Percentiles rank a stretch among this genome's conserved stretches.
phyloP scores from a whole-genome alignment of 30 jellyfish, hydroid and myxozoan genomes.

The Chrysaora quinquecirrha region DNA sequence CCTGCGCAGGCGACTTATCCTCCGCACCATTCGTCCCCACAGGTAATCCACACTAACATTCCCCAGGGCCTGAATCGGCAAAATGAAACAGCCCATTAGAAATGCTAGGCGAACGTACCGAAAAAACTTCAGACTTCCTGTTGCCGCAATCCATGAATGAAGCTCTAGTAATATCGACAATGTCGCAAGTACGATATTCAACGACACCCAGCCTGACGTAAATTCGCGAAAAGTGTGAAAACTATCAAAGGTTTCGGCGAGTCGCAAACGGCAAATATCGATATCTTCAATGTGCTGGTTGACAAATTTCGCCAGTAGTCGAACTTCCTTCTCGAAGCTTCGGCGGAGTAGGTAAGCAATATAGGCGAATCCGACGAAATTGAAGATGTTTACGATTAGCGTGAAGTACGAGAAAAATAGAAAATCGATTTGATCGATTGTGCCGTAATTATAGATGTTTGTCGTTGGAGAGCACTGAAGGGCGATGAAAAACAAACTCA shows the following conservation, averaged over 20 bases:
- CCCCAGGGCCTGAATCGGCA: slow-evolving; percentile 95
- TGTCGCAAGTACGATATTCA: slow-evolving; percentile 86
- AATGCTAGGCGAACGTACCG: slow-evolving; percentile 90
- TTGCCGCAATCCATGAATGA: slow-evolving; percentile 92
- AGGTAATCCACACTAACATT: slow-evolving; percentile 93
- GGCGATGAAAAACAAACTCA: slow-evolving; percentile 85
- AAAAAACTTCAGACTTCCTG: slow-evolving; percentile 63
- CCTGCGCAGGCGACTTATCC: slow-evolving; percentile 89
- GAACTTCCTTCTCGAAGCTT: slow-evolving; percentile 97
- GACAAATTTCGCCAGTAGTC: slow-evolving; percentile 81
- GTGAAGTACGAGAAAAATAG: slow-evolving; percentile 82
- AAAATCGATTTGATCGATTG: slow-evolving; percentile 35
- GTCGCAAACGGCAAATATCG: slow-evolving; percentile 92
- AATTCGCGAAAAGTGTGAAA: slow-evolving; percentile 95
- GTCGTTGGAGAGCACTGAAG: slow-evolving; percentile 80
- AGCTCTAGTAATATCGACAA: slow-evolving; percentile 81
- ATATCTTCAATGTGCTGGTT: slow-evolving; percentile 77
- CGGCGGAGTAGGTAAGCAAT: slow-evolving; percentile 87
- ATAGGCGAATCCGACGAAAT: slow-evolving; percentile 88
- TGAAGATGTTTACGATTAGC: slow-evolving; percentile 81
- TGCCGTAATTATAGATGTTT: slow-evolving; percentile 85
- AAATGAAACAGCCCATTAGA: slow-evolving; percentile 82
- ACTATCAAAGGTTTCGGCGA: slow-evolving; percentile 96
- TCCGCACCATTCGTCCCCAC: slow-evolving; percentile 97
- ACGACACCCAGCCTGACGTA: slow-evolving; percentile 99